Conservation (phyloP, 2,797 vertebrate species). For the Sciaenops ocellatus region DNA sequence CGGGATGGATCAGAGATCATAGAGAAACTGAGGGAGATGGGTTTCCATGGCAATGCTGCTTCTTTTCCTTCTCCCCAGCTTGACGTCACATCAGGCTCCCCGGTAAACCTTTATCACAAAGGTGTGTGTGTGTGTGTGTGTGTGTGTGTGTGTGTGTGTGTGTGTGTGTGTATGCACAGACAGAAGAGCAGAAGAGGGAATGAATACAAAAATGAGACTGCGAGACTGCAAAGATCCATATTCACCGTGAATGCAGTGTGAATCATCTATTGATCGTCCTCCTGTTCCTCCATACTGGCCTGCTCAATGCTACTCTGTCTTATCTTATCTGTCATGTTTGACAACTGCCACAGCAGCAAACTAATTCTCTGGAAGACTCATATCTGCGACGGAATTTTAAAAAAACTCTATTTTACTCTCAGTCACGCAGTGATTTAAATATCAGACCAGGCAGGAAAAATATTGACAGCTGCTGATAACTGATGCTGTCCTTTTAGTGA, state of each 20-base stretch:
- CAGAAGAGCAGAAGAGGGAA: slow-evolving; percentile 22
- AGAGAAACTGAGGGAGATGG: slow-evolving; percentile 73
- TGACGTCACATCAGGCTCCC: slow-evolving; percentile 78
- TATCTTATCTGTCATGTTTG: background rate
- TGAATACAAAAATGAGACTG: slow-evolving; percentile 18
- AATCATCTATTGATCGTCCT: slow-evolving; percentile 15
- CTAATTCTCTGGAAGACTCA: background rate
- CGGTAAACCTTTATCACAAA: slow-evolving; percentile 73
- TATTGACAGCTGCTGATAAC: background rate
- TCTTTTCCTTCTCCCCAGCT: slow-evolving; percentile 55
- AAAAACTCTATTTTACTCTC: background rate
- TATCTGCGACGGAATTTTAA: background rate
- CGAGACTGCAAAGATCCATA: slow-evolving; percentile 25
- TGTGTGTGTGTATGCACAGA: slow-evolving; percentile 20
- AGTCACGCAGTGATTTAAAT: background rate
- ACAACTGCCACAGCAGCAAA: background rate
- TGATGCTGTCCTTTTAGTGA: background rate
- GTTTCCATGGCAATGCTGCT: slow-evolving; percentile 84
- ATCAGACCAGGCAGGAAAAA: background rate
- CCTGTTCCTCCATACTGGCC: background rate
- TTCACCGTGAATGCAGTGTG: slow-evolving; percentile 26
- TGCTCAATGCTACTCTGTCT: background rate
- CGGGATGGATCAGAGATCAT: slow-evolving; percentile 63
- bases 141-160: too few species aligned
- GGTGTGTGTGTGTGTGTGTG: slow-evolving; percentile 26